A percentile compares a stretch with the other conserved stretches of the same genome.
These are phyloP conservation scores for Trachythela sp. DNA, from an alignment of 64 coral and sea anemone species.

Conservation along the genomic window DNA sequence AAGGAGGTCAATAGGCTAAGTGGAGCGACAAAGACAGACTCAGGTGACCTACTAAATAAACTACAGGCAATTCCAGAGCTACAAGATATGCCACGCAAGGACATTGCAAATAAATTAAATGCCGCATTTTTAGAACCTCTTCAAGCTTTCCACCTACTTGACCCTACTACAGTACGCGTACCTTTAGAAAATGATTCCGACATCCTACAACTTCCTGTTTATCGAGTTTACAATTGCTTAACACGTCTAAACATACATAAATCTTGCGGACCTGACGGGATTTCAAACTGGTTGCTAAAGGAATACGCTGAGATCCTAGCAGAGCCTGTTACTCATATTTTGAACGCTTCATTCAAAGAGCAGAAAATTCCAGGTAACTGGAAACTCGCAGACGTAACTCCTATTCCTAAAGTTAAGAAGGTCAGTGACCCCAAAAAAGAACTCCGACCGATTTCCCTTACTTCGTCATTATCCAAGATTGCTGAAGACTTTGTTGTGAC, in stretches of 20 bases:
- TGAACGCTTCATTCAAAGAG: neutral
- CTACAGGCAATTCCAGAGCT: slow-evolving; percentile 10
- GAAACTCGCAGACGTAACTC: slow-evolving; percentile 3
- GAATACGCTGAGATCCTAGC: slow-evolving; percentile 29
- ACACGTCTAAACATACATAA: slow-evolving; percentile 43
- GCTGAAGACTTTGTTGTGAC: too few species aligned
- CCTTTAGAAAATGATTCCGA: slow-evolving; percentile 16
- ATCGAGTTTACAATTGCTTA: slow-evolving; percentile 19
- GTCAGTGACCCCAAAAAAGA: too few species aligned
- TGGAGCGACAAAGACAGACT: slow-evolving; percentile 23
- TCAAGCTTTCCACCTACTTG: slow-evolving; percentile 11
- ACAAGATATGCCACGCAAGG: slow-evolving; percentile 19
- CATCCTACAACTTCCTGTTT: slow-evolving; percentile 19
- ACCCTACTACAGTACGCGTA: slow-evolving; percentile 24
- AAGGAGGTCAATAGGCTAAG: too few species aligned
- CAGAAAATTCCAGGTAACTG: neutral
- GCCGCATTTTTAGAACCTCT: slow-evolving; percentile 34
- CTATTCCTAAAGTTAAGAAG: neutral
- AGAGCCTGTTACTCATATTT: slow-evolving; percentile 22
- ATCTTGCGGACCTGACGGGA: slow-evolving; percentile 23
- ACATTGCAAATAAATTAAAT: slow-evolving; percentile 28
- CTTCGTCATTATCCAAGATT: too few species aligned
- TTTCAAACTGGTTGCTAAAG: slow-evolving; percentile 19
- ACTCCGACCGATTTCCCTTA: too few species aligned
- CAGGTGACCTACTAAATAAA: slow-evolving; percentile 33